phyloP scores from a whole-genome alignment of 2,888 invertebrate genomes.

The Cephus pygmeus region DNA sequence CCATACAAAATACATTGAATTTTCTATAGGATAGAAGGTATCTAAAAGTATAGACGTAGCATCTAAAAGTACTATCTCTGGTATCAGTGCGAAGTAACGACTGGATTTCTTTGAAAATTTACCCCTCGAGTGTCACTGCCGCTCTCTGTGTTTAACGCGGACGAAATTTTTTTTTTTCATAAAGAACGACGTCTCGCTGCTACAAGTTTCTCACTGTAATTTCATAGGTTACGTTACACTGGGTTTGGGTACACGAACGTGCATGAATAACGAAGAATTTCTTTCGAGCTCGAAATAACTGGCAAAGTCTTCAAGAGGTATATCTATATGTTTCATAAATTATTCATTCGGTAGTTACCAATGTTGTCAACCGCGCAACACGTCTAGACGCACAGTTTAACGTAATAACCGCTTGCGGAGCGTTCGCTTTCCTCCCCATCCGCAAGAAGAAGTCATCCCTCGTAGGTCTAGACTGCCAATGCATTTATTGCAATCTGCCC shows the following conservation, averaged over 20 bases:
- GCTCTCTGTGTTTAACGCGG: too few relatives aligned
- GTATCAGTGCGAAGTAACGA: not conserved
- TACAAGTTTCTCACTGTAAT: not conserved
- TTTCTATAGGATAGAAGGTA: not conserved
- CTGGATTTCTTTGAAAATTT: not conserved
- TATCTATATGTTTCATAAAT: conserved; percentile 32
- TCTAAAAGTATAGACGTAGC: too few relatives aligned
- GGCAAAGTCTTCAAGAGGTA: not conserved
- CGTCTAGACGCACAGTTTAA: conserved; percentile 40
- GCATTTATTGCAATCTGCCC: not conserved
- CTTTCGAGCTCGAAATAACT: not conserved
- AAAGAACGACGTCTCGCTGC: not conserved
- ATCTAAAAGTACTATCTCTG: not conserved
- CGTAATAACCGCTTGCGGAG: conserved; percentile 28
- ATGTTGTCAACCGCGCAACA: conserved; percentile 28
- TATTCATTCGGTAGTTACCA: conserved; percentile 45
- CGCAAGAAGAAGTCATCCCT: not conserved
- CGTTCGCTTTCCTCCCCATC: not conserved
- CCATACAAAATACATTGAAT: too few relatives aligned
- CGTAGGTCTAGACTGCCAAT: not conserved
- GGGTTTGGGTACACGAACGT: not conserved
- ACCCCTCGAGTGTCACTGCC: not conserved
- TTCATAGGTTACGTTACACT: not conserved
- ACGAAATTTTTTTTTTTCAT: not conserved
- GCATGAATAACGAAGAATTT: not conserved